Percentiles rank a stretch among this genome's conserved stretches.
phyloP scores from a whole-genome alignment of 2,888 invertebrate genomes.

The Drosophila anomalata region DNA sequence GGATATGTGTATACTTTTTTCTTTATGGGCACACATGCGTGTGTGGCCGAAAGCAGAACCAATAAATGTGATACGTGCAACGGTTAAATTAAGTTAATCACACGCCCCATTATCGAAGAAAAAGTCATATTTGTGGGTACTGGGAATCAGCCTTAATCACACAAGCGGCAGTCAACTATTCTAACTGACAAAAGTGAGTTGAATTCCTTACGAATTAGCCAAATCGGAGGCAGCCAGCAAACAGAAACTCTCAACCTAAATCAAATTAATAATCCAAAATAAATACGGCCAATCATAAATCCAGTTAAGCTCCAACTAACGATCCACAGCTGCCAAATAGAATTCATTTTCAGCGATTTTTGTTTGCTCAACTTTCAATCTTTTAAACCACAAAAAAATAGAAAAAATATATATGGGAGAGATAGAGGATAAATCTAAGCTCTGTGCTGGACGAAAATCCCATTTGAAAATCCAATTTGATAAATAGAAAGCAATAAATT shows the following conservation, averaged over 20 bases:
- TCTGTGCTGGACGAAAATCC: slow-evolving; percentile 29
- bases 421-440: slow-evolving; percentile 13
- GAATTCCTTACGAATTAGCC: slow-evolving; percentile 11
- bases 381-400: slow-evolving; percentile 48
- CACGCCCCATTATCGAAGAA: slow-evolving; percentile 46
- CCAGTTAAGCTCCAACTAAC: slow-evolving; percentile 26
- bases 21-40: slow-evolving; percentile 52
- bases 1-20: slow-evolving; percentile 69
- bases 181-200: slow-evolving; percentile 17
- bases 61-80: slow-evolving; percentile 75
- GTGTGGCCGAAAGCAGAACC: slow-evolving; percentile 45
- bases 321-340: slow-evolving; percentile 37
- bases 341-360: slow-evolving; percentile 6
- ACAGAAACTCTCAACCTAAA: background rate
- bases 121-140: slow-evolving; percentile 13
- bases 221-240: background rate
- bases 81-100: slow-evolving; percentile 73
- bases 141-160: slow-evolving; percentile 5
- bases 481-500: slow-evolving; percentile 74
- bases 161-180: background rate
- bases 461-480: slow-evolving; percentile 71
- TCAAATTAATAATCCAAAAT: background rate
- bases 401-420: background rate
- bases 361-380: slow-evolving; percentile 59
- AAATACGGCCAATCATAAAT: slow-evolving; percentile 27